Conservation (phyloP, 2,113 vertebrate species). For the Dermatemys mawii region DNA sequence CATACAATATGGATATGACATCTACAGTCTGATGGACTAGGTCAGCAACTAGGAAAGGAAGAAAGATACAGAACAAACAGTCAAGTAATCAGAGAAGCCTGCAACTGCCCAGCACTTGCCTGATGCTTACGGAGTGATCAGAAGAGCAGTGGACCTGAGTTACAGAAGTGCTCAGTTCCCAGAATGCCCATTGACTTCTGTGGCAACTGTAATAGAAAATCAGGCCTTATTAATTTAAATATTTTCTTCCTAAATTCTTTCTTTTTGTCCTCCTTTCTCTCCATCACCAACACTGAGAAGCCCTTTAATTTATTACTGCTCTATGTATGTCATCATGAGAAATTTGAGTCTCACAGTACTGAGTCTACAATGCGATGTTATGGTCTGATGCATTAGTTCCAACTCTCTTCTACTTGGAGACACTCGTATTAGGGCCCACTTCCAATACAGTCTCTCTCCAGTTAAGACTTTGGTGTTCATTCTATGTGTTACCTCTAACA, state of each 20-base stretch:
- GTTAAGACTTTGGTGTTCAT: background rate
- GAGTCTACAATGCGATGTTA: background rate
- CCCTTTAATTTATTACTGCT: background rate
- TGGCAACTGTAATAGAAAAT: background rate
- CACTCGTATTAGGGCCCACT: background rate
- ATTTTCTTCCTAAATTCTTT: background rate
- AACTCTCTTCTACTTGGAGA: background rate
- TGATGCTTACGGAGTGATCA: background rate
- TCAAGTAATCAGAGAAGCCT: background rate
- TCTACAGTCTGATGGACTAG: background rate
- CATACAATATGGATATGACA: background rate
- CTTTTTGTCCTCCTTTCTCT: background rate
- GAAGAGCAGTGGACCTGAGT: background rate
- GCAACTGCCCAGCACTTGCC: background rate
- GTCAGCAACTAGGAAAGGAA: background rate
- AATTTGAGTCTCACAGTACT: background rate
- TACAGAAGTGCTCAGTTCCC: background rate
- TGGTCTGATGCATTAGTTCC: background rate
- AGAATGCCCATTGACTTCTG: background rate
- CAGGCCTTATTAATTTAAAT: background rate
- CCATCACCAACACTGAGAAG: background rate
- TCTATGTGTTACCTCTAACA: background rate
- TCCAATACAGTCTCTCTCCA: rapidly evolving
- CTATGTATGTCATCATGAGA: background rate
- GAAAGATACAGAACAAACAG: background rate